These are phyloP conservation scores for Scrobipalpa costella DNA, from an alignment of 2,888 invertebrate species.

Conservation along the genomic window DNA sequence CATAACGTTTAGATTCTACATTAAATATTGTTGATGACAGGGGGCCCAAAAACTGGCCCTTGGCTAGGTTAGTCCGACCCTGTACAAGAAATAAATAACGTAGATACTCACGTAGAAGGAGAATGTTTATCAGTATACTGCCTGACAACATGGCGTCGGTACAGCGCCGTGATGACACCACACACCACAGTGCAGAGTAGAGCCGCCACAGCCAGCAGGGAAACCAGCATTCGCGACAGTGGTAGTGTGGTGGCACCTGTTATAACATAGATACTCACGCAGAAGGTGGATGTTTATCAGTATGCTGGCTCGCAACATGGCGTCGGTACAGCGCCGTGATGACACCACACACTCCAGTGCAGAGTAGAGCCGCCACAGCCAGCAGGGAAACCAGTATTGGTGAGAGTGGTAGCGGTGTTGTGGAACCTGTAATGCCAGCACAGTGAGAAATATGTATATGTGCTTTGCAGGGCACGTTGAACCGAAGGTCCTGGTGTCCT, in stretches of 20 bases:
- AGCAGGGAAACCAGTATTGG: conserved; percentile 87
- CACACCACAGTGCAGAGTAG: conserved; percentile 88
- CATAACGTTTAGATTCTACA: too few relatives aligned
- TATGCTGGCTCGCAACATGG: conserved; percentile 72
- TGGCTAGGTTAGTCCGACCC: too few relatives aligned
- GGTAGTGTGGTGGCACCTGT: conserved; percentile 83
- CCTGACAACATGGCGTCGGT: conserved; percentile 81
- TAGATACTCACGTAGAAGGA: conserved; percentile 58
- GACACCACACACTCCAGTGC: conserved; percentile 88
- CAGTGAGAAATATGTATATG: too few relatives aligned
- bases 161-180: conserved; percentile 87
- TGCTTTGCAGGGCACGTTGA: too few relatives aligned
- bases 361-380: conserved; percentile 86
- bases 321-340: conserved; percentile 87
- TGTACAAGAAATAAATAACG: too few relatives aligned
- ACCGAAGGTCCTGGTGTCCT: too few relatives aligned
- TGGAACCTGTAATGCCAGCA: conserved; percentile 69
- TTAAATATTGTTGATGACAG: too few relatives aligned
- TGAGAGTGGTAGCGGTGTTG: conserved; percentile 83
- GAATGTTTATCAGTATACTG: conserved; percentile 59
- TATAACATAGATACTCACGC: conserved; percentile 53
- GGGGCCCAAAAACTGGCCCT: too few relatives aligned
- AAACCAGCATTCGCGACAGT: conserved; percentile 87
- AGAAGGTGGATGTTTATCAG: conserved; percentile 60
- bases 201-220: conserved; percentile 86